These are phyloP conservation scores for Podotricha telesiphe DNA, from an alignment of 2,888 invertebrate genomes.

Conservation along the genomic window DNA sequence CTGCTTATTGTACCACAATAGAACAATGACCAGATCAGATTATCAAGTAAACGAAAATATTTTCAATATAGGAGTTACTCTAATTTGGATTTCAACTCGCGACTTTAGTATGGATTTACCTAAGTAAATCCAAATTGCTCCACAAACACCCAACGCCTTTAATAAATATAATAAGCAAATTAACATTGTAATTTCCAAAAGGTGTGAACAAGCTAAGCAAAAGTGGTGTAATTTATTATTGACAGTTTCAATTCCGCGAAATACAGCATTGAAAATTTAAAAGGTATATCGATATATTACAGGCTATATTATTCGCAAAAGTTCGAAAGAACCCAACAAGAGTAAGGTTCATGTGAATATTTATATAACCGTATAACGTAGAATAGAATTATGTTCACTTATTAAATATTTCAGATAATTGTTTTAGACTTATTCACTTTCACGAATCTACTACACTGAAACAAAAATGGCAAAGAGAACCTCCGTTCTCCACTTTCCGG, in stretches of 20 bases:
- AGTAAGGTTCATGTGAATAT: not conserved
- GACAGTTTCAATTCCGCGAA: slow-evolving; percentile 19
- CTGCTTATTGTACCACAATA: too few relatives aligned
- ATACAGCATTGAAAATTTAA: slow-evolving; percentile 13
- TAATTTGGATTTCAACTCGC: too few relatives aligned
- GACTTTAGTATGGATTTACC: too few relatives aligned
- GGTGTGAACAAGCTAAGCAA: slow-evolving; percentile 6
- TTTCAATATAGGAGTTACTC: too few relatives aligned
- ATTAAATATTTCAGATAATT: not conserved
- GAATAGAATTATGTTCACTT: not conserved
- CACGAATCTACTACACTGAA: too few relatives aligned
- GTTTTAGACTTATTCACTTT: too few relatives aligned
- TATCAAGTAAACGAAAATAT: too few relatives aligned
- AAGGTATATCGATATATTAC: slow-evolving; percentile 18
- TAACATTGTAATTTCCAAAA: not conserved
- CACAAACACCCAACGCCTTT: too few relatives aligned
- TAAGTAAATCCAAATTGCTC: too few relatives aligned
- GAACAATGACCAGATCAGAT: too few relatives aligned
- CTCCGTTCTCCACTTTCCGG: too few relatives aligned
- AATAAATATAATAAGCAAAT: not conserved
- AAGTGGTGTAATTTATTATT: slow-evolving; percentile 22
- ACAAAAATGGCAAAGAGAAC: too few relatives aligned
- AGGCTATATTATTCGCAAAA: not conserved
- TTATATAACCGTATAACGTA: not conserved
- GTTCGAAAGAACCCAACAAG: not conserved